Base-by-base conservation (phyloP, 2,113 vertebrate genomes). In the Hassar affinis region DNA sequence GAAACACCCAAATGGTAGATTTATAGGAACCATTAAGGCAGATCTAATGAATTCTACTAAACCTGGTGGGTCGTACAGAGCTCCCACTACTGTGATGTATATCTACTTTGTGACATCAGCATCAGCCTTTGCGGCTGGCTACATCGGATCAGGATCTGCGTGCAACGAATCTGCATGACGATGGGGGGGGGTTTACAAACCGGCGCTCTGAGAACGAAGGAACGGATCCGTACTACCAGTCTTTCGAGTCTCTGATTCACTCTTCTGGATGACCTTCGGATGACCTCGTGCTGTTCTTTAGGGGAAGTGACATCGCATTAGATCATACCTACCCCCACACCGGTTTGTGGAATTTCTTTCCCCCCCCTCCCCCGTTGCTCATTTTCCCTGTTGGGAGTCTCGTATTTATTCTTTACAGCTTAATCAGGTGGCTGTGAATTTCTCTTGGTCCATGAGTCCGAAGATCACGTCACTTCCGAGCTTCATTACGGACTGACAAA, bases 391-490 rank as follows among this genome's bases (percentile, higher is more conserved):
- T n/a, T 14, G 57, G 38, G 33, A 79, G n/a, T 85, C 75, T 42
- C 17, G 49, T 33, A 61, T 84, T 84, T 35, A 54, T 84, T 72
- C 27, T 59, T 79, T n/a, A 75, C 79, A 69, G n/a, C 71, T 62
- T 62, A 45, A 68, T 71, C 45, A 20, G 66, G 56, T 20, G 57
- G 42, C 56, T 27, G 27, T n/a, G 49, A 77, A 64, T 62, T 27
- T 80, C 59, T 30, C 47, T 85, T 38, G 54, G 78, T 83, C 77
- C 25, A 66, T 35, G 14, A 80, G 78, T 80, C 42, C 27, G 56
- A 81, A 62, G 77, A 83, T 80, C 80, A 61, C 74, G 84, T 87
- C 79, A 78, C 72, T 85, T 80, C 30, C 1, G 64, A 81, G 38
- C 61, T 68, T 78, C 45, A 68, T 49, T 38, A 80, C 47, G 20